Evolutionary conservation across 2,888 invertebrate species (phyloP).

Genomic region (Chrysolina haemoptera): DNA sequence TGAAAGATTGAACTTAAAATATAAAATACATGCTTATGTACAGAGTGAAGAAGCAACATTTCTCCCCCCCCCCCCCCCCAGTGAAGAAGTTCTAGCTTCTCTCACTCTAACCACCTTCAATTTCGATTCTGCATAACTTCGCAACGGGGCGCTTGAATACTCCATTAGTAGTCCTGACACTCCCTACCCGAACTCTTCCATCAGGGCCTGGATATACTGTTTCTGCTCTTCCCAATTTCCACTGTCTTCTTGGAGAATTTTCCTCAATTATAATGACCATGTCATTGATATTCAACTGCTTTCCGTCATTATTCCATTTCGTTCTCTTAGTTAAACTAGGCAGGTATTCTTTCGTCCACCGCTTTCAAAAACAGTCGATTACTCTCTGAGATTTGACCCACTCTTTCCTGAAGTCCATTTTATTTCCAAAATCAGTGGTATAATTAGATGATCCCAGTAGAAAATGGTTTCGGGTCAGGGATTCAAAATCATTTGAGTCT

Average conservation of each 20-base stretch:
- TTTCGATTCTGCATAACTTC: background rate
- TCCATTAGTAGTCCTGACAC: background rate
- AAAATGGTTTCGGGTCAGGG: no score
- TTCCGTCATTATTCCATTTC: slow-evolving; percentile 4
- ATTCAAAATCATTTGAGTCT: no score
- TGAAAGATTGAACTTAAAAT: background rate
- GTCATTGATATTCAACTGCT: background rate
- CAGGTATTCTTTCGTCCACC: slow-evolving; percentile 22
- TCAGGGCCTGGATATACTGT: background rate
- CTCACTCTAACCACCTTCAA: background rate
- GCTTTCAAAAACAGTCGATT: slow-evolving; percentile 6
- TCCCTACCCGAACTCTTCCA: background rate
- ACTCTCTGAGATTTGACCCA: background rate
- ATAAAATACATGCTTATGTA: background rate
- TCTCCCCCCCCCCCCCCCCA: background rate
- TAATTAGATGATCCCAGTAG: no score
- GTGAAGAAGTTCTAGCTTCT: background rate
- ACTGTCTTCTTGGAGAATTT: background rate
- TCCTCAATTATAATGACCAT: background rate
- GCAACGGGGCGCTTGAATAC: background rate
- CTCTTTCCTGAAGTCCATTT: background rate
- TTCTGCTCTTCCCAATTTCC: background rate
- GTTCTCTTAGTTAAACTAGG: slow-evolving; percentile 22
- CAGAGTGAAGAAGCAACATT: background rate
- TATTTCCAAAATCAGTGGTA: background rate